These are phyloP conservation scores for Naso thynnoides DNA, from an alignment of 2,797 vertebrate genomes.

Conservation along the genomic window DNA sequence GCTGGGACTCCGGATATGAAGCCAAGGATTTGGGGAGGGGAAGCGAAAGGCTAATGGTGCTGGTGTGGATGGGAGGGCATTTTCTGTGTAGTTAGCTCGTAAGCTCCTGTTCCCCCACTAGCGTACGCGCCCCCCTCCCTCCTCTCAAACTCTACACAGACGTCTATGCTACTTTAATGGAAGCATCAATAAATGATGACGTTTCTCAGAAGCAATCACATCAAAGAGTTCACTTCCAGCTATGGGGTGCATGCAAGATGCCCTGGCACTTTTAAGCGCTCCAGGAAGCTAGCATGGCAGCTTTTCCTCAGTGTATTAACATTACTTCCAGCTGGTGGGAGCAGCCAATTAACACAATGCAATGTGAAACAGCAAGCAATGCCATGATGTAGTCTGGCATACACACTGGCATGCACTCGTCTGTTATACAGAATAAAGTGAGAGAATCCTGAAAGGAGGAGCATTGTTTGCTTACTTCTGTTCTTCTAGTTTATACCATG, in stretches of 20 bases:
- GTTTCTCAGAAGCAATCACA: slow-evolving; percentile 88
- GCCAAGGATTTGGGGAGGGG: slow-evolving; percentile 24
- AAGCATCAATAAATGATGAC: slow-evolving; percentile 91
- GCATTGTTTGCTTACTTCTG: slow-evolving; percentile 19
- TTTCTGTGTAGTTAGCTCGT: slow-evolving; percentile 54
- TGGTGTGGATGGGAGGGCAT: slow-evolving; percentile 39
- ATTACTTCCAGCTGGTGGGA: slow-evolving; percentile 78
- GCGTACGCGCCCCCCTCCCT: slow-evolving; percentile 48
- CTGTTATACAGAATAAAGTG: not conserved
- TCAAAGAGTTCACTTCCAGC: slow-evolving; percentile 87
- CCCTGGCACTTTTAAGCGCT: slow-evolving; percentile 78
- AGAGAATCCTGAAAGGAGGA: slow-evolving; percentile 1
- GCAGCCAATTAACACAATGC: slow-evolving; percentile 76
- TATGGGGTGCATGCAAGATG: slow-evolving; percentile 74
- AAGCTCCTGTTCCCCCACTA: slow-evolving; percentile 55
- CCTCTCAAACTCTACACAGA: slow-evolving; percentile 66
- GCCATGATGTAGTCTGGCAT: slow-evolving; percentile 20
- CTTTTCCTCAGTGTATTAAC: slow-evolving; percentile 79
- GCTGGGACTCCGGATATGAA: slow-evolving; percentile 8
- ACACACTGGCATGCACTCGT: not conserved
- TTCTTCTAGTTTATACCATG: not conserved
- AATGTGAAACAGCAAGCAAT: slow-evolving; percentile 54
- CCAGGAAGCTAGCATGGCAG: slow-evolving; percentile 68
- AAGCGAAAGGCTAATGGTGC: slow-evolving; percentile 33
- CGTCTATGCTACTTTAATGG: slow-evolving; percentile 84